Percentiles rank a stretch among this genome's conserved stretches.
phyloP scores from a whole-genome alignment of 2,888 invertebrate species.

The Augiades crinisus region DNA sequence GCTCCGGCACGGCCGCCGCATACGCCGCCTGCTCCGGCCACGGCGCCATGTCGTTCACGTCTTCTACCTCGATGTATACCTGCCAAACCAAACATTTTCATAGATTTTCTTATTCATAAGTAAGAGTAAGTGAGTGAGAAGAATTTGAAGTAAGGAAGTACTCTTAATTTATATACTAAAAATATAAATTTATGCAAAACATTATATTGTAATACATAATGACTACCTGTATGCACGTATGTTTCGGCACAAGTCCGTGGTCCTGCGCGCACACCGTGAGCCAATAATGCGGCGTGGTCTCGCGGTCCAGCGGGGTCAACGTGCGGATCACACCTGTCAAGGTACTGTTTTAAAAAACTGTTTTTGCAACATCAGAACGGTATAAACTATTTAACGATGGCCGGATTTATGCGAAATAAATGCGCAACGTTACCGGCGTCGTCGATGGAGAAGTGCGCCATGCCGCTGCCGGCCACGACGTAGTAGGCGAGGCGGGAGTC shows the following conservation, averaged over 20 bases:
- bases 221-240: conserved; percentile 91
- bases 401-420: too few species aligned
- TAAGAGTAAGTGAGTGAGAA: too few species aligned
- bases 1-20: conserved; percentile 90
- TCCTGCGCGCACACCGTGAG: conserved; percentile 96
- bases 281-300: conserved; percentile 95
- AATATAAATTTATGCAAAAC: neutral
- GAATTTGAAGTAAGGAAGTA: too few species aligned
- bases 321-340: conserved; percentile 90
- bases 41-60: conserved; percentile 98
- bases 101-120: neutral
- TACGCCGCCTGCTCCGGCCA: conserved; percentile 93
- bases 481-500: conserved; percentile 93
- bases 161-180: too few species aligned
- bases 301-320: conserved; percentile 92
- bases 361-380: too few species aligned
- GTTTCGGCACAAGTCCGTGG: conserved; percentile 92
- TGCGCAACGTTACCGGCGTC: conserved; percentile 85
- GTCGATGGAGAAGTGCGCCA: conserved; percentile 96
- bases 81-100: conserved; percentile 31
- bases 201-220: neutral
- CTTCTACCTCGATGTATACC: conserved; percentile 85
- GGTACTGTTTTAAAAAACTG: too few species aligned
- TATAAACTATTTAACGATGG: too few species aligned
- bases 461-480: conserved; percentile 93